Evolutionary conservation across 2,797 vertebrate species (phyloP).

Genomic region (Masticophis lateralis): DNA sequence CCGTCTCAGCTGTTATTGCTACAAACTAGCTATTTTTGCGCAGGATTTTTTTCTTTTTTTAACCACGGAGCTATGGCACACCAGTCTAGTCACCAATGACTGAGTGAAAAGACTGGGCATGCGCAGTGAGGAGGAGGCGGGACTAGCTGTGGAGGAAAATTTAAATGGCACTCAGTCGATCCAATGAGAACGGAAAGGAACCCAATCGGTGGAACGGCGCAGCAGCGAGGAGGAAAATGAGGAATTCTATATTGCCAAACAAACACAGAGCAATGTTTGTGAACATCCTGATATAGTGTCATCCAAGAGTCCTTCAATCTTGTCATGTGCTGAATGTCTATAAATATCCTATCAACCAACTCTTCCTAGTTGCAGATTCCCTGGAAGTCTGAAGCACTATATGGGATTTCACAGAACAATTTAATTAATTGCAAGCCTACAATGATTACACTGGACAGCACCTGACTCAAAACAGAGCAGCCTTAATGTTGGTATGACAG

Average conservation of each 20-base stretch:
- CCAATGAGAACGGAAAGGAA: no score
- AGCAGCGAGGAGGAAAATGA: no score
- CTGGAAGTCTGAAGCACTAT: neutral
- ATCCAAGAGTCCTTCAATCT: neutral
- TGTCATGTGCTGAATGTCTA: neutral
- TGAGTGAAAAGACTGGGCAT: no score
- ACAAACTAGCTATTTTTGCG: no score
- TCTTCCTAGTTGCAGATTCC: neutral
- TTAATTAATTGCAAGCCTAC: neutral
- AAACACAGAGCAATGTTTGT: neutral
- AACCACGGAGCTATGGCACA: no score
- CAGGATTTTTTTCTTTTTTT: no score
- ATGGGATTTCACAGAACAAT: neutral
- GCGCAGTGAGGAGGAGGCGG: no score
- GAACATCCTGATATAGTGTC: neutral
- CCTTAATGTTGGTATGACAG: neutral
- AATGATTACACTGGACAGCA: neutral
- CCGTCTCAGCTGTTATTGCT: no score
- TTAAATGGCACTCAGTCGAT: no score
- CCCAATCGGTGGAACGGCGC: no score
- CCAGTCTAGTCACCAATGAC: no score
- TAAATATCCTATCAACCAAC: neutral
- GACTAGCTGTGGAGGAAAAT: no score
- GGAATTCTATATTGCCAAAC: neutral
- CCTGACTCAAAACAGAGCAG: neutral